A percentile compares a stretch with the other conserved stretches of the same genome.
Evolutionary conservation across 2,113 vertebrate genomes (phyloP).

Genomic region (Seriola quinqueradiata): DNA sequence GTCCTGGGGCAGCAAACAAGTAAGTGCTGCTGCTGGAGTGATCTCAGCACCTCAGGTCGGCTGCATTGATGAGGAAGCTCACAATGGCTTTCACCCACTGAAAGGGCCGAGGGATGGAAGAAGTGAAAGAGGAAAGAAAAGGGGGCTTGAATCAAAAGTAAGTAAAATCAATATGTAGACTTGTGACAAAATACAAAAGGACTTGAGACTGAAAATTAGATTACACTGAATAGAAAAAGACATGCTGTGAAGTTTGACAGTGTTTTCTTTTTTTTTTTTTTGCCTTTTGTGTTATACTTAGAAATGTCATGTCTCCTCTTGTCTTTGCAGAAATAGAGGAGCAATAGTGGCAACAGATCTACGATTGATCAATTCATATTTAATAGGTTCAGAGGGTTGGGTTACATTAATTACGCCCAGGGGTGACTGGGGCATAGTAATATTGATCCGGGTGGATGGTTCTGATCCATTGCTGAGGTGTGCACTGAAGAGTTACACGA

Average conservation of each 20-base stretch:
- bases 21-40: conserved; percentile 37
- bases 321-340: conserved; percentile 36
- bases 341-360: conserved; percentile 22
- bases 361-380: conserved; percentile 66
- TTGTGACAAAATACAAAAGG: conserved; percentile 43
- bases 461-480: conserved; percentile 38
- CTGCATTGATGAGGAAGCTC: conserved; percentile 36
- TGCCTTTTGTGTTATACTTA: conserved; percentile 9
- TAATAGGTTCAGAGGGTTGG: conserved; percentile 59
- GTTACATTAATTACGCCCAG: conserved; percentile 63
- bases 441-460: conserved; percentile 61
- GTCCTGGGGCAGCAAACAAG: conserved; percentile 67
- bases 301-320: conserved; percentile 30
- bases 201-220: conserved; percentile 47
- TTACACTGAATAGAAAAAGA: conserved; percentile 39
- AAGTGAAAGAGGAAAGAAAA: conserved; percentile 23
- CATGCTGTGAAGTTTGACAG: conserved; percentile 10
- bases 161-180: conserved; percentile 55
- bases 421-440: conserved; percentile 57
- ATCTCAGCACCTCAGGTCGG: conserved; percentile 45
- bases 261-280: neutral
- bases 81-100: conserved; percentile 10
- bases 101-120: conserved; percentile 30
- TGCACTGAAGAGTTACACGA: conserved; percentile 28
- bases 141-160: conserved; percentile 25